phyloP scores from a whole-genome alignment of 2,113 vertebrate genomes.

The Caloenas nicobarica region DNA sequence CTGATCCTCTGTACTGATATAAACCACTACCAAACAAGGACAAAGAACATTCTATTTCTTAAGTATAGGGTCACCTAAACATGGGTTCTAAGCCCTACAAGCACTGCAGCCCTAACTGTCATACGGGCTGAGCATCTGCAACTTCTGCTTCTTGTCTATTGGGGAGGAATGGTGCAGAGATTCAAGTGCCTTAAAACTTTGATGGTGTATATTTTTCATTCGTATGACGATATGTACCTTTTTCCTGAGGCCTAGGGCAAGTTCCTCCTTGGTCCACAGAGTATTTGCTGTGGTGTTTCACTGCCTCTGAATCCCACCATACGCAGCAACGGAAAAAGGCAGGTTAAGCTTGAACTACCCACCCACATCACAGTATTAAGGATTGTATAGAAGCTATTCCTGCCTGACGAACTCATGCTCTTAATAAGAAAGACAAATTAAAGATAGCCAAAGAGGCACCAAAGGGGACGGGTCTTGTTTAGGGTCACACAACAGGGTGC shows the following conservation, averaged over 20 bases:
- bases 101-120: not conserved
- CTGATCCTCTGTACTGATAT: not conserved
- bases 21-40: no score
- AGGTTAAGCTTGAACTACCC: not conserved
- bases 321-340: fast-evolving
- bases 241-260: not conserved
- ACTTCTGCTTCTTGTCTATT: not conserved
- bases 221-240: fast-evolving
- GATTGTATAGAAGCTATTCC: fast-evolving
- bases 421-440: not conserved
- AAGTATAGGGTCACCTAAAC: not conserved
- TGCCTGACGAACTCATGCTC: not conserved
- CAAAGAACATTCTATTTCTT: fast-evolving
- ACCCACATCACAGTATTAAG: no score
- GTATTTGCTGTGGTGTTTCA: fast-evolving
- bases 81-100: not conserved
- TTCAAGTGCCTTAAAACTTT: not conserved
- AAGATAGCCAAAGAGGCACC: not conserved
- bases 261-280: not conserved
- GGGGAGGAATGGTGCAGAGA: fast-evolving
- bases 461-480: no score
- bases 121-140: fast-evolving
- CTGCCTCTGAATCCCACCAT: not conserved
- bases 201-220: fast-evolving
- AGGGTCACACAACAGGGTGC: no score